Evolutionary conservation across 2,113 vertebrate species (phyloP).

Genomic region (Ameiurus melas): DNA sequence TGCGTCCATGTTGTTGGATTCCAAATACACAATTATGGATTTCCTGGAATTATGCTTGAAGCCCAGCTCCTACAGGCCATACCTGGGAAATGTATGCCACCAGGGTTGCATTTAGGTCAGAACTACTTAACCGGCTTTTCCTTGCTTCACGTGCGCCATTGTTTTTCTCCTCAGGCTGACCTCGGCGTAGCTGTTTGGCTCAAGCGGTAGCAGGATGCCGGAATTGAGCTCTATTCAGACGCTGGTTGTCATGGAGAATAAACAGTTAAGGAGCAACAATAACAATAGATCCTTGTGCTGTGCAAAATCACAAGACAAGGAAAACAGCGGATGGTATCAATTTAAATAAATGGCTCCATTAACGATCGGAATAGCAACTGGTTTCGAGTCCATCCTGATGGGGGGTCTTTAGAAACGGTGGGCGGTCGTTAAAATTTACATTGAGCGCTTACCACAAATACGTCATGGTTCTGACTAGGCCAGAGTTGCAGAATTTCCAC

Average conservation of each 20-base stretch:
- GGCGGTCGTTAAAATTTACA: neutral
- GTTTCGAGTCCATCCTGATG: neutral
- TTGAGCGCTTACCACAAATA: neutral
- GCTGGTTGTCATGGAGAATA: slow-evolving; percentile 41
- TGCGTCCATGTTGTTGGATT: neutral
- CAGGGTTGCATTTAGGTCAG: slow-evolving; percentile 9
- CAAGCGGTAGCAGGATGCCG: slow-evolving; percentile 27
- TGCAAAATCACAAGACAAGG: neutral
- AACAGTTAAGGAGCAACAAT: slow-evolving; percentile 28
- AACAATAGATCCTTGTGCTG: slow-evolving; percentile 23
- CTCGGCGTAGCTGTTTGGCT: neutral
- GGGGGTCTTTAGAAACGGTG: slow-evolving; percentile 3
- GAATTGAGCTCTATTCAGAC: slow-evolving; percentile 16
- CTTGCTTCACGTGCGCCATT: slow-evolving; percentile 28
- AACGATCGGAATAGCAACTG: slow-evolving; percentile 17
- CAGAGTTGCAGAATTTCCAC: neutral
- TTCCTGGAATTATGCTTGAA: slow-evolving; percentile 33
- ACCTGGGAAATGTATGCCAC: slow-evolving; percentile 16
- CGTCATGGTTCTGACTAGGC: neutral
- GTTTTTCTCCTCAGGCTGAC: slow-evolving; percentile 32
- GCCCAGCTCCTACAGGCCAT: neutral
- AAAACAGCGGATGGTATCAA: slow-evolving; percentile 46
- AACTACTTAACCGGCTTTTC: neutral
- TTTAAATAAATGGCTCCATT: slow-evolving; percentile 46
- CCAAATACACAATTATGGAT: neutral